Conservation (phyloP, 1,140 invertebrate species). For the Hirudo medicinalis region DNA sequence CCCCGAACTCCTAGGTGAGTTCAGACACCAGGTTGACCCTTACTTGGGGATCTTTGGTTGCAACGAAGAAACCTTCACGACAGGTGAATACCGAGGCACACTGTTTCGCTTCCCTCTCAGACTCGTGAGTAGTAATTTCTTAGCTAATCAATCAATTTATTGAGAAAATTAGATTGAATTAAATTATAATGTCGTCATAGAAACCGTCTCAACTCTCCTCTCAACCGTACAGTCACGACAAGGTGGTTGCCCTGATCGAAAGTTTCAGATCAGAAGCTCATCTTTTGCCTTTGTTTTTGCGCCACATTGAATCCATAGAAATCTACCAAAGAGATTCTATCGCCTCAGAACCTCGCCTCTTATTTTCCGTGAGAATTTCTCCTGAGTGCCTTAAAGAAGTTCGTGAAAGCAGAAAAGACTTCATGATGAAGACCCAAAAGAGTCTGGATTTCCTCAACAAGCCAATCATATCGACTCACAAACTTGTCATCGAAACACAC, state of each 20-base stretch:
- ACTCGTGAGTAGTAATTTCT: neutral
- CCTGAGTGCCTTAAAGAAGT: slow-evolving; percentile 17
- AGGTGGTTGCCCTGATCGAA: slow-evolving; percentile 21
- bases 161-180: neutral
- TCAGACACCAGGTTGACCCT: slow-evolving; percentile 22
- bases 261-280: slow-evolving; percentile 21
- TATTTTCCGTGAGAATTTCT: slow-evolving; percentile 14
- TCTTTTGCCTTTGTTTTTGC: slow-evolving; percentile 23
- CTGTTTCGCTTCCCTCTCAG: slow-evolving; percentile 29
- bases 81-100: slow-evolving; percentile 28
- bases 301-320: slow-evolving; percentile 20
- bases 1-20: slow-evolving; percentile 14
- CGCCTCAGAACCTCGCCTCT: neutral
- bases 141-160: too few species aligned
- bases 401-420: slow-evolving; percentile 11
- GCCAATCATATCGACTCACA: slow-evolving; percentile 17
- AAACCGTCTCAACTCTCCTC: slow-evolving; percentile 8
- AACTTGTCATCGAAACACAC: slow-evolving; percentile 14
- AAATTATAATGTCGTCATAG: neutral
- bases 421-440: neutral
- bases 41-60: slow-evolving; percentile 22
- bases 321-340: slow-evolving; percentile 10
- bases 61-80: slow-evolving; percentile 24
- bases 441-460: slow-evolving; percentile 12
- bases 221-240: slow-evolving; percentile 15